Percentiles rank a stretch among this genome's conserved stretches.
Conservation (phyloP, 1,140 invertebrate species). For the Musca vetustissima region DNA sequence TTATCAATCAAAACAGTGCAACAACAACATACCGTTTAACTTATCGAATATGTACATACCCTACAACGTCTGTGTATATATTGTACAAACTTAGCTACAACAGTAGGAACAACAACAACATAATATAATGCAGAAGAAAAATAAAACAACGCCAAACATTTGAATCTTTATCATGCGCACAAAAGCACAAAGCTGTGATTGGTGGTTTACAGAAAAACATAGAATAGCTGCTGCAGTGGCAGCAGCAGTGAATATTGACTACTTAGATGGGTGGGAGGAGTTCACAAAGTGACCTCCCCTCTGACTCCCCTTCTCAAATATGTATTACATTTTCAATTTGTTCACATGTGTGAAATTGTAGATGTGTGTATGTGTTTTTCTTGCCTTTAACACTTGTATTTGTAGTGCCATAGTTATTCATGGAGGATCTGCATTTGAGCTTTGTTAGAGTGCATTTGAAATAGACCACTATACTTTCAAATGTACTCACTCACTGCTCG, state of each 20-base stretch:
- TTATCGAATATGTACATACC: no score
- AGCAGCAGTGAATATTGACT: neutral
- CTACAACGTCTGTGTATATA: no score
- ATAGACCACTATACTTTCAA: neutral
- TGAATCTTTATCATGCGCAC: constrained; percentile 14
- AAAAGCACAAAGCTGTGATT: constrained; percentile 16
- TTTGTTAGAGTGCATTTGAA: constrained; percentile 3
- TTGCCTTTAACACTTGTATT: neutral
- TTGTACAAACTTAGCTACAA: no score
- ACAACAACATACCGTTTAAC: neutral
- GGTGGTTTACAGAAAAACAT: neutral
- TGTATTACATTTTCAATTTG: no score
- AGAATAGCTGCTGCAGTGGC: neutral
- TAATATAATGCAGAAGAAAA: neutral
- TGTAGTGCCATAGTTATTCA: neutral
- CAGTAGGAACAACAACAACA: neutral
- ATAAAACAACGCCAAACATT: constrained; percentile 3
- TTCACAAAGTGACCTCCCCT: neutral
- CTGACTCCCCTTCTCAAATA: neutral
- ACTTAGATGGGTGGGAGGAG: constrained; percentile 2
- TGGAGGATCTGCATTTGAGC: neutral
- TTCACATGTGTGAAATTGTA: no score
- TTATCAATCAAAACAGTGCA: constrained; percentile 18
- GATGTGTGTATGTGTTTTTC: neutral
- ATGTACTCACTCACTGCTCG: neutral